These are phyloP conservation scores for Trichechus manatus DNA, from an alignment of 2,113 vertebrate species.

Conservation along the genomic window DNA sequence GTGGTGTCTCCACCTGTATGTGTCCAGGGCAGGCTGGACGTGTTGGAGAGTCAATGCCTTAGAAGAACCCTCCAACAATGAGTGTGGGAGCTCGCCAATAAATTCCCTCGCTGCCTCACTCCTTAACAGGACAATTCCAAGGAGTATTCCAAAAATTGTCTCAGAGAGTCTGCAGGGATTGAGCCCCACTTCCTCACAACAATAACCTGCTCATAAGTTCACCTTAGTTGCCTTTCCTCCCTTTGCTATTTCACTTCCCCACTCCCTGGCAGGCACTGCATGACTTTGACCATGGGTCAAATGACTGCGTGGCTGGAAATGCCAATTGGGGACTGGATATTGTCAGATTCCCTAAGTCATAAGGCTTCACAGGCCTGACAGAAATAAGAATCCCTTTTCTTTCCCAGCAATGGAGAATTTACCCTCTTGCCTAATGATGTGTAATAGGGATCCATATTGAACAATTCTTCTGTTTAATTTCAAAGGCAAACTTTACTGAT, in stretches of 20 bases:
- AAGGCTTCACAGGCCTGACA: no score
- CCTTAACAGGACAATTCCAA: no score
- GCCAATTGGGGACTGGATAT: not conserved
- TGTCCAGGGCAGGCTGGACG: not conserved
- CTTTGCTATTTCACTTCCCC: not conserved
- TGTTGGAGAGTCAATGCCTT: no score
- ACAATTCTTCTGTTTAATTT: not conserved
- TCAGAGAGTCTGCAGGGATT: not conserved
- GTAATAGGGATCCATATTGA: not conserved
- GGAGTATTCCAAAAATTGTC: not conserved
- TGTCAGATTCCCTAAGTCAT: not conserved
- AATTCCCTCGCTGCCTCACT: not conserved
- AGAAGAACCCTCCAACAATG: fast-evolving
- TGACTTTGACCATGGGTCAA: not conserved
- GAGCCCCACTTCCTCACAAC: not conserved
- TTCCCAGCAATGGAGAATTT: not conserved
- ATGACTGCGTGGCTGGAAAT: no score
- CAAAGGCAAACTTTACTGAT: not conserved
- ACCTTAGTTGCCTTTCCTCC: not conserved
- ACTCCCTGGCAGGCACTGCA: not conserved
- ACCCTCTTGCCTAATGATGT: not conserved
- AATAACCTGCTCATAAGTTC: fast-evolving
- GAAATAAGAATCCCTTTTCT: not conserved
- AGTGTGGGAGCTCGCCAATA: not conserved
- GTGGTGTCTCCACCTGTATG: no score